phyloP scores from a whole-genome alignment of 92 coral and sea anemone species.

The Phymanthus crucifer region DNA sequence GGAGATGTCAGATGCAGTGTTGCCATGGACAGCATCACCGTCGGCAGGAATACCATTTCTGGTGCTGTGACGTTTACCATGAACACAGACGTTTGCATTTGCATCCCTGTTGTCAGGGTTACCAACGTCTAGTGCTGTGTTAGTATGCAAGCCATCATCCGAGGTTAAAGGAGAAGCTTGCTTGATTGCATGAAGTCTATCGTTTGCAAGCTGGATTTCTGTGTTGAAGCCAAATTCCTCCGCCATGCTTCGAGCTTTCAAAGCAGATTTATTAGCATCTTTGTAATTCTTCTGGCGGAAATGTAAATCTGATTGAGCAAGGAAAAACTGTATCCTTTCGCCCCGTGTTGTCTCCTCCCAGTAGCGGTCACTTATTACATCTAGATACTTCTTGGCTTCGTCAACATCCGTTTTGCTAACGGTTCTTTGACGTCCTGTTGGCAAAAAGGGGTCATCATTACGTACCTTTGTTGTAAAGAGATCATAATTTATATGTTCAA shows the following conservation, averaged over 20 bases:
- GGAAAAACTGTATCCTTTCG: conserved; percentile 17
- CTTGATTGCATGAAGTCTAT: conserved; percentile 38
- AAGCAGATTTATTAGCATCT: conserved; percentile 47
- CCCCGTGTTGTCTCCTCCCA: conserved; percentile 29
- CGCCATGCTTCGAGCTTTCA: conserved; percentile 42
- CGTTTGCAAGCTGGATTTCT: conserved; percentile 59
- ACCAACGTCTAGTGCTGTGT: background rate
- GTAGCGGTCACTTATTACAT: conserved; percentile 10
- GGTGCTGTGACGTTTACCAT: background rate
- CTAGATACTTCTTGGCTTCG: conserved; percentile 55
- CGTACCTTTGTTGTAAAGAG: too few relatives aligned
- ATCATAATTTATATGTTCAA: too few relatives aligned
- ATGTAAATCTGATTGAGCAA: conserved; percentile 50
- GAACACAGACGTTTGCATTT: background rate
- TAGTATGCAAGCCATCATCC: background rate
- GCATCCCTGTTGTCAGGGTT: background rate
- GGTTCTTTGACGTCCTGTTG: conserved; percentile 48
- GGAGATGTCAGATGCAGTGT: background rate
- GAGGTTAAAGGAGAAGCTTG: background rate
- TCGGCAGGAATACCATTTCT: background rate
- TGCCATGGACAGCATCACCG: background rate
- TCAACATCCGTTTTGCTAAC: conserved; percentile 48
- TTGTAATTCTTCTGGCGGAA: conserved; percentile 39
- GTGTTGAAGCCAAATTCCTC: conserved; percentile 46
- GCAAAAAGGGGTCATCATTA: background rate